Evolutionary conservation across 1,140 invertebrate species (phyloP).

Genomic region (Andrena cerasifolii): DNA sequence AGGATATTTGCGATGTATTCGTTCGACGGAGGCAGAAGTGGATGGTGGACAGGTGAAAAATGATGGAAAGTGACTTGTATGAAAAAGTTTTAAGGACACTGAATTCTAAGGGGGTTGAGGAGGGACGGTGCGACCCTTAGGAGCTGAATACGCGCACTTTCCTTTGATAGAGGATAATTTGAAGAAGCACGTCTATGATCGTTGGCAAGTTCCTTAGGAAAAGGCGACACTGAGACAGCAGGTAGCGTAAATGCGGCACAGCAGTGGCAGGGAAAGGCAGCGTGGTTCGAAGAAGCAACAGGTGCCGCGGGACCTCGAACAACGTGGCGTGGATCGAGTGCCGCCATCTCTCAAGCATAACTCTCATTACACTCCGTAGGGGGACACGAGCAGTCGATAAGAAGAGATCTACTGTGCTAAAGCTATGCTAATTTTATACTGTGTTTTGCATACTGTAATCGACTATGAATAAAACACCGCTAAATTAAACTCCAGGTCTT

Average conservation of each 20-base stretch:
- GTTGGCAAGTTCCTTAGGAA: conserved; percentile 31
- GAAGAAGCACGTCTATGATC: background rate
- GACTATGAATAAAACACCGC: too few species aligned
- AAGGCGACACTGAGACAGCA: conserved; percentile 35
- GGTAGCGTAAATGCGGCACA: conserved; percentile 50
- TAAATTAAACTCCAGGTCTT: too few species aligned
- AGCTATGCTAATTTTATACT: background rate
- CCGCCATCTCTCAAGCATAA: conserved; percentile 58
- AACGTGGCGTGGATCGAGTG: conserved; percentile 44
- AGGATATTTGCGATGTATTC: too few species aligned
- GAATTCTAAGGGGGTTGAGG: too few species aligned
- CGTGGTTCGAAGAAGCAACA: conserved; percentile 51
- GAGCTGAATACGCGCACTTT: too few species aligned
- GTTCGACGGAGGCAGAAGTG: too few species aligned
- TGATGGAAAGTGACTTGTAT: too few species aligned
- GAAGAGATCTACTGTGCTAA: conserved; percentile 21
- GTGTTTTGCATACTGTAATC: too few species aligned
- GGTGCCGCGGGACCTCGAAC: conserved; percentile 43
- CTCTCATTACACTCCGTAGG: background rate
- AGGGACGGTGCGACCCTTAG: too few species aligned
- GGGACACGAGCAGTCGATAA: conserved; percentile 57
- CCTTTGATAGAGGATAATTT: too few species aligned
- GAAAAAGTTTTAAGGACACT: too few species aligned
- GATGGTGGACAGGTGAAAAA: too few species aligned
- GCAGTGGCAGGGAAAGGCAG: conserved; percentile 49